A percentile compares a stretch with the other conserved stretches of the same genome.
Evolutionary conservation across 2,888 invertebrate species (phyloP).

Genomic region (Sminthurides aquaticus): DNA sequence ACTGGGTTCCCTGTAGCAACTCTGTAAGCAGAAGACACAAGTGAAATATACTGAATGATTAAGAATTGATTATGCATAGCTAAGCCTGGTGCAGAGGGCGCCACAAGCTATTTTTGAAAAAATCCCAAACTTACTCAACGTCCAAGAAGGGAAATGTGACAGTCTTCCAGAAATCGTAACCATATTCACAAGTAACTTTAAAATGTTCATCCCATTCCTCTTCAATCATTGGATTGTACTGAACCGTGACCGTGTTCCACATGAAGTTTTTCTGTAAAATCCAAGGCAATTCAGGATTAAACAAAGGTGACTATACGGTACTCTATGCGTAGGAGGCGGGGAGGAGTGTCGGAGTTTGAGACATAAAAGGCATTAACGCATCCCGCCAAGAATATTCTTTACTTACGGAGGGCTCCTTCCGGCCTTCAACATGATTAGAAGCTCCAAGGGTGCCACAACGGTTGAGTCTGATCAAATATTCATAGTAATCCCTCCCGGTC

Average conservation of each 20-base stretch:
- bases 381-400: too few species aligned
- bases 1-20: constrained; percentile 91
- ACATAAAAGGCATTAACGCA: too few species aligned
- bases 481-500: constrained; percentile 81
- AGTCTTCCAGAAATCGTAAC: constrained; percentile 94
- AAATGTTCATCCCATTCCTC: constrained; percentile 92
- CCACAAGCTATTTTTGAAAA: too few species aligned
- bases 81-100: not conserved
- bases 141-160: constrained; percentile 90
- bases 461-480: constrained; percentile 87
- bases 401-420: constrained; percentile 77
- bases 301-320: too few species aligned
- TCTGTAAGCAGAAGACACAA: constrained; percentile 51
- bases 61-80: not conserved
- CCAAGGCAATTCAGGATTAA: too few species aligned
- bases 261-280: constrained; percentile 76
- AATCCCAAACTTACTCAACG: constrained; percentile 91
- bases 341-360: too few species aligned
- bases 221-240: constrained; percentile 85
- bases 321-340: too few species aligned
- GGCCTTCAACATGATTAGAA: constrained; percentile 72
- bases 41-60: constrained; percentile 8
- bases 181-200: constrained; percentile 91
- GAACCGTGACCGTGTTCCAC: constrained; percentile 94
- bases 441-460: constrained; percentile 85